Evolutionary conservation across 1,140 invertebrate species (phyloP), one percentile per base, ranked within the genome.

Genomic region (Nilaparvata lugens): DNA sequence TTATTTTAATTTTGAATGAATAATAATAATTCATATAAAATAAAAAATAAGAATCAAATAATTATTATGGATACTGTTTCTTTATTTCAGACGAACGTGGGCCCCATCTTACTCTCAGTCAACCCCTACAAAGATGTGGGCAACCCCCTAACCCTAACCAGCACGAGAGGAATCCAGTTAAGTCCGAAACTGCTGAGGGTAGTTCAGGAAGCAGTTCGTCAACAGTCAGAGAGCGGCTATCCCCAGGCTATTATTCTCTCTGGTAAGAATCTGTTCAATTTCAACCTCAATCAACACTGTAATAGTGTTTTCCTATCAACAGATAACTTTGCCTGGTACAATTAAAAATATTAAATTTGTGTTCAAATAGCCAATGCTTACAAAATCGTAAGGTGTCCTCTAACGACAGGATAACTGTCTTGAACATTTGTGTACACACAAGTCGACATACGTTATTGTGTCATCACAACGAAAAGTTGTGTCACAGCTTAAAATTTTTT

Each of bases 211-310:
- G 91, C 93, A 7, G 89, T 96, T 52, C 80, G 92, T 64, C 93
- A 95, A 73, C 92, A 95, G 76, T 87, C 87, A 28, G 93, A 95
- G 77, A 94, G 91, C 54, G 91, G 91, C 59, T 94, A 95, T 75
- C 93, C 93, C 16, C 94, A 97, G 76, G 91, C 93, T 51, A 92
- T 96, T 66, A 95, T 96, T 58, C 79, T 93, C 62, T 93, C 87
- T 63, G 90, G 87, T 88, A 76, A 77, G 70, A 58, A 60, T 56
- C 13, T 42, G 9, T 52, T 52, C 21, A 13, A 52, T 19, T 13
- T 52, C 51, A 11, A 14, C 51, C 51, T 19, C 11, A 19, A 14
- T 11, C 13, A 19, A 11, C 19, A 52, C 19, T 52, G 11, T 52
- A 11, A 13, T 13, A n/a, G n/a, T 42, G 40, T 13, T n/a, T 42